These are phyloP conservation scores for Ichneumoninae sp. DNA, from an alignment of 2,888 invertebrate species.

Conservation along the genomic window DNA sequence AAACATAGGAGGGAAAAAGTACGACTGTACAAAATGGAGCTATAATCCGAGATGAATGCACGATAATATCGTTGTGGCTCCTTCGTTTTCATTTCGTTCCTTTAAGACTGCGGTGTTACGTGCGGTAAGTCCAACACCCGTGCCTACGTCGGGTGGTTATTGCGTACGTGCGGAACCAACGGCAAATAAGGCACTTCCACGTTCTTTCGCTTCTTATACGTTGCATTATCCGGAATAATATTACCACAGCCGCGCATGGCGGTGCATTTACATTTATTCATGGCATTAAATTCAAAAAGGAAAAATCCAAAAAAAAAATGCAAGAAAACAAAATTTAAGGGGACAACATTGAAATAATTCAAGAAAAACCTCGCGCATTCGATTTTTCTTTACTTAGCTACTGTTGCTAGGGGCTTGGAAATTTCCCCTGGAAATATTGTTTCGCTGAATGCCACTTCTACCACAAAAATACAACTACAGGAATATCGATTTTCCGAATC, in stretches of 20 bases:
- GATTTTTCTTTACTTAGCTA: neutral
- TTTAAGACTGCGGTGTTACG: slow-evolving; percentile 25
- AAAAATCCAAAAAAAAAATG: neutral
- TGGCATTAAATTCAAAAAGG: neutral
- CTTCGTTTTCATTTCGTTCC: slow-evolving; percentile 37
- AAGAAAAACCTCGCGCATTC: neutral
- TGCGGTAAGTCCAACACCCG: neutral
- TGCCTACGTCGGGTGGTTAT: slow-evolving; percentile 20
- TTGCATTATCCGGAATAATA: slow-evolving; percentile 20
- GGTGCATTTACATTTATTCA: slow-evolving; percentile 1
- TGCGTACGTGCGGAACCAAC: slow-evolving; percentile 20
- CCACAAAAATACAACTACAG: neutral
- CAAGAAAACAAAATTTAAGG: neutral
- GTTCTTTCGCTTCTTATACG: neutral
- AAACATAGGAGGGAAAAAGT: neutral
- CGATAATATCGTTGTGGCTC: slow-evolving; percentile 30
- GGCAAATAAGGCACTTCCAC: slow-evolving; percentile 30
- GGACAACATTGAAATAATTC: neutral
- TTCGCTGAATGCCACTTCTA: neutral
- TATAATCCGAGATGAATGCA: slow-evolving; percentile 19
- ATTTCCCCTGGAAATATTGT: neutral
- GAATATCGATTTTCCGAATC: neutral
- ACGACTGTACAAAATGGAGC: slow-evolving; percentile 1
- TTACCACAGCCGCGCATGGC: slow-evolving; percentile 6
- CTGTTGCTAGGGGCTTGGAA: neutral